phyloP scores from a whole-genome alignment of 2,797 vertebrate genomes.

The Chiroxiphia lanceolata region DNA sequence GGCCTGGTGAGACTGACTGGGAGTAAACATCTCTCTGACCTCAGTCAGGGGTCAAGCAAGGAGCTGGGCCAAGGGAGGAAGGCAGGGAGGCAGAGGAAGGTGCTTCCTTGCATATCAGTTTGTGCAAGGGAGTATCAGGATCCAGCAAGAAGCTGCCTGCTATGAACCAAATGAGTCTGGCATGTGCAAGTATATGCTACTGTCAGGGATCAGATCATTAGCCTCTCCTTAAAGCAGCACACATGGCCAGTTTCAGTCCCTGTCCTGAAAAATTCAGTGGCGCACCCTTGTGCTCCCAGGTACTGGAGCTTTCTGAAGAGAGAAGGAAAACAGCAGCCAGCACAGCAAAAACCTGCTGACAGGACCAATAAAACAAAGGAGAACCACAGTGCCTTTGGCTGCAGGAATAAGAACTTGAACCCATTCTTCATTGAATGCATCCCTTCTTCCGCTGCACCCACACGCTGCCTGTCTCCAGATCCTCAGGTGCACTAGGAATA shows the following conservation, averaged over 20 bases:
- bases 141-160: neutral
- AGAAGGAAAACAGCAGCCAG: neutral
- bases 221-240: neutral
- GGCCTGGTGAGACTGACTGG: neutral
- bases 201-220: neutral
- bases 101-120: neutral
- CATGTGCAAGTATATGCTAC: accelerated
- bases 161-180: neutral
- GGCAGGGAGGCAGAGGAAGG: neutral
- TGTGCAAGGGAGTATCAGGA: neutral
- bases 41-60: neutral
- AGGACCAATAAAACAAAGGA: neutral
- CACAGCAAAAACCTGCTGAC: neutral
- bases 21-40: neutral
- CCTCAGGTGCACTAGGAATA: neutral
- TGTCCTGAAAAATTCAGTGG: neutral
- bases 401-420: neutral
- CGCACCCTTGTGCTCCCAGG: neutral
- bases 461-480: accelerated
- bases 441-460: neutral
- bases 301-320: neutral
- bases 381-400: neutral
- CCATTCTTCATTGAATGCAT: neutral
- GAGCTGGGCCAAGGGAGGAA: neutral
- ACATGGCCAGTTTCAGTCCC: neutral